These are phyloP conservation scores for Semibalanus balanoides DNA, from an alignment of 1,140 invertebrate species.

Conservation along the genomic window DNA sequence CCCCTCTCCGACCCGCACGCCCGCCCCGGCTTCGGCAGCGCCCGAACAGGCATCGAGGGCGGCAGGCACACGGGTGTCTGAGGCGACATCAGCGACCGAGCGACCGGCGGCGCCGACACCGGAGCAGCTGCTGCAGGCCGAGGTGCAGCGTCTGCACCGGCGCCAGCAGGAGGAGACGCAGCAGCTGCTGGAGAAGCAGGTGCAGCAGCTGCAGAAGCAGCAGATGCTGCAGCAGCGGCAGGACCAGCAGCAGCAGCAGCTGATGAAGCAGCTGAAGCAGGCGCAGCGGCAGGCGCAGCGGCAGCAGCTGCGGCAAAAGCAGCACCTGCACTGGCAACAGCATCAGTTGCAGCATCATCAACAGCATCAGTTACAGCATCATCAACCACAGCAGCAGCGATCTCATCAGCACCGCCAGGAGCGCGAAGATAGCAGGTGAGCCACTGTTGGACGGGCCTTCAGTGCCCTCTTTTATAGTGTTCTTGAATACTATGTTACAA, in stretches of 20 bases:
- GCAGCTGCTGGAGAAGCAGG: not conserved
- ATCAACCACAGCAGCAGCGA: not conserved
- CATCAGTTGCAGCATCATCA: not conserved
- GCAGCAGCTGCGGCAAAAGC: not conserved
- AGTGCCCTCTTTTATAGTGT: too few relatives aligned
- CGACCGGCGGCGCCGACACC: too few relatives aligned
- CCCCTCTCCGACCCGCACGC: too few relatives aligned
- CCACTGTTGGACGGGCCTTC: too few relatives aligned
- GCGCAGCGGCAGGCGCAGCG: not conserved
- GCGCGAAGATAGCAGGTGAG: too few relatives aligned
- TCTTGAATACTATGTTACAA: too few relatives aligned
- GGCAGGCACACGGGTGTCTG: too few relatives aligned
- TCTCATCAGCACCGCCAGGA: not conserved
- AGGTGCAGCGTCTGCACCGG: not conserved
- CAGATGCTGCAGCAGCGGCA: not conserved
- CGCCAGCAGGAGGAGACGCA: not conserved
- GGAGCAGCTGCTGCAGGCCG: not conserved
- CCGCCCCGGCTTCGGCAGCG: too few relatives aligned
- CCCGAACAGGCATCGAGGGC: too few relatives aligned
- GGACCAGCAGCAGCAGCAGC: not conserved
- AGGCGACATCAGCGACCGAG: not conserved
- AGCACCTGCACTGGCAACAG: not conserved
- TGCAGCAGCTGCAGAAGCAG: not conserved
- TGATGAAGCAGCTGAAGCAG: not conserved
- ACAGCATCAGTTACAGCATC: not conserved